Evolutionary conservation across 2,888 invertebrate genomes (phyloP).

Genomic region (Linnaemya tessellans): DNA sequence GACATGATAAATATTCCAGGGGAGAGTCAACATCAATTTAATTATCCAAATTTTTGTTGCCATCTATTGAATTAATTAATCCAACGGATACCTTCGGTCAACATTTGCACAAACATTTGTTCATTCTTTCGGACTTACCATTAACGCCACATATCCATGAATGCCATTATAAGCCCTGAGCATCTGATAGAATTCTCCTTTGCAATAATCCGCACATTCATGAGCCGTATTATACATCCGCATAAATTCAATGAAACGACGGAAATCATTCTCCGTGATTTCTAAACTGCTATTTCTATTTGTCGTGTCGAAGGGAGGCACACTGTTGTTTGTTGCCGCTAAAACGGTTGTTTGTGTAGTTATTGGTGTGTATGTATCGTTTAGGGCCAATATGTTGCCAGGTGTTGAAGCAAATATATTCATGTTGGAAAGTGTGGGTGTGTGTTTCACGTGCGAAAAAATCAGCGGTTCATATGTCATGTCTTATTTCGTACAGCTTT

Average conservation of each 20-base stretch:
- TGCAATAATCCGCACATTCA: constrained; percentile 85
- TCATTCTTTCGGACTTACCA: constrained; percentile 85
- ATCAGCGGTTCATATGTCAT: constrained; percentile 7
- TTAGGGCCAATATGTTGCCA: neutral
- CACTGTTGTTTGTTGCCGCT: neutral
- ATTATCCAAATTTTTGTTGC: too few species aligned
- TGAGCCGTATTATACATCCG: constrained; percentile 60
- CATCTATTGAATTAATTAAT: too few species aligned
- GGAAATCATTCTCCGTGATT: constrained; percentile 77
- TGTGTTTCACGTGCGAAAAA: neutral
- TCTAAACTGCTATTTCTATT: constrained; percentile 57
- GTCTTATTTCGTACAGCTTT: neutral
- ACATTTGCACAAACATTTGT: too few species aligned
- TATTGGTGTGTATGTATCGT: neutral
- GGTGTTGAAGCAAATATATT: neutral
- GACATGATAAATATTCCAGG: too few species aligned
- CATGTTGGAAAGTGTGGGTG: neutral
- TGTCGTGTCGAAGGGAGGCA: neutral
- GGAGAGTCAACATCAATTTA: too few species aligned
- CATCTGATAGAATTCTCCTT: constrained; percentile 85
- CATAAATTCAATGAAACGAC: constrained; percentile 77
- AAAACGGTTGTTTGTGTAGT: neutral
- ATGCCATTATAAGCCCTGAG: constrained; percentile 87
- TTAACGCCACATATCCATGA: constrained; percentile 92
- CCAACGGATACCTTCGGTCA: too few species aligned